Base-by-base conservation (phyloP, 2,888 invertebrate genomes). In the Phortica okadai region DNA sequence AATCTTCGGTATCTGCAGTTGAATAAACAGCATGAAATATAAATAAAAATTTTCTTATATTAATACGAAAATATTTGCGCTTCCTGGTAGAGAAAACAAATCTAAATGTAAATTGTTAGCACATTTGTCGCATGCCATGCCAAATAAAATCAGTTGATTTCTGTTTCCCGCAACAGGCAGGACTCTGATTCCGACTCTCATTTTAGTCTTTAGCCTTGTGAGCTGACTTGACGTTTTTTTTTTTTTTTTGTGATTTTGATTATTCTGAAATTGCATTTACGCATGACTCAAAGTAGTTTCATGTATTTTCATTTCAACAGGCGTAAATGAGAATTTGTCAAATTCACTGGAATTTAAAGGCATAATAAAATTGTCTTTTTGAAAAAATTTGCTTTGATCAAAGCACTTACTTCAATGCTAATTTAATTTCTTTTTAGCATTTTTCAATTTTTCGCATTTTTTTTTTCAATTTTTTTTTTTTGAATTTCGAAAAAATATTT, bases 21-120 rank as follows among this genome's bases (percentile, higher is more conserved):
- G n/a, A 11, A 50, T 50, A 66, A 66, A 66, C 42, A 14, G 42
- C 42, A 66, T 14, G 21, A 11, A 62, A 62, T n/a, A 59, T 62
- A 62, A 10, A 62, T 62, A 62, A 62, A 62, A 62, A 62, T 62
- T 21, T 62, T 50, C 10, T 8, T 14, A 50, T 50, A 50, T 11
- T 11, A 50, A 50, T 50, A 50, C 14, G 6, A 6, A 14, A 50
- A 11, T 50, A 50, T 50, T 3, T 64, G 41, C 64, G 64, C 8
- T 14, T 64, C 5, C 33, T 33, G 33, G 33, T 33, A 73, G 64
- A 11, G 78, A 78, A 80, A 80, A 82, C 77, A 84, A 86, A 86
- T 82, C 80, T 79, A 84, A 84, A 83, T 79, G 77, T 78, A 81
- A 82, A 80, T 77, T 74, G 54, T 66, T 8, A 56, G 54, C 41